Base-by-base conservation (phyloP, 1,140 invertebrate species). In the Euwallacea similis region DNA sequence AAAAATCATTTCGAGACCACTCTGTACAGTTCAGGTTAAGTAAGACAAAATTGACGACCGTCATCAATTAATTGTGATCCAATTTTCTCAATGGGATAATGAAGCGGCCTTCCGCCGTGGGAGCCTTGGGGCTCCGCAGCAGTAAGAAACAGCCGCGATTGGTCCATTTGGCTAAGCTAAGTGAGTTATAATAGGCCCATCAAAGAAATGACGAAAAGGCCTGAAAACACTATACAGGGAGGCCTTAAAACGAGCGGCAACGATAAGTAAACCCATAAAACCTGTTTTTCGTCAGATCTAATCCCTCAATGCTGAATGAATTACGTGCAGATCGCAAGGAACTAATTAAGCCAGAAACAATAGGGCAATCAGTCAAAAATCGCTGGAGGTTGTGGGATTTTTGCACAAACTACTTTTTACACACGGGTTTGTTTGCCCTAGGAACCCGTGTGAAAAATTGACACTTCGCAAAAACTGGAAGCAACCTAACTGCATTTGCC, bases 1-100 rank as follows among this genome's bases (percentile, higher is more conserved):
- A 42, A 10, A 44, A 44, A 4, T 8, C 41, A 42, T 8, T 11
- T 11, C 42, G 43, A 43, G 43, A 0, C 6, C 11, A 11, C 42
- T 65, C 33, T 33, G 9, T 6, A 62, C 2, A 43, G 13, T n/a
- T 43, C n/a, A 53, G 41, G 16, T 65, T 7, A 42, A n/a, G n/a
- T 16, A 42, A 16, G 42, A 9, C 33, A 44, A 54, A 55, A 55
- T 63, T 53, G 16, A 42, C 53, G 21, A 33, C 21, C 44, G 42
- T 62, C 67, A 56, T 60, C 66, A 61, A 63, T 69, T 55, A 69
- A 69, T 62, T 63, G 44, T 63, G 67, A 9, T 21, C 62, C 60
- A 63, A 69, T 69, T 69, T 69, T 63, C 60, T 63, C 60, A 69
- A 69, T 69, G 59, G 58, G 46, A 69, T 69, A 69, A 69, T 69